These are phyloP conservation scores for human DNA, from an alignment of 2,113 vertebrate genomes.

Conservation along the genomic window GRCh38 chr3:31076501-31077000, in stretches of 20 bases:
- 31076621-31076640: neutral
- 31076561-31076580: neutral
- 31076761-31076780: neutral
- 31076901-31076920: neutral
- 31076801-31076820: neutral
- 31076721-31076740: neutral
- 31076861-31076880: neutral
- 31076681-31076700: neutral
- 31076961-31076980: neutral
- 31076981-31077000: neutral
- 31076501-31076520: neutral
- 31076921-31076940: neutral
- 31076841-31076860: neutral
- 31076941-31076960: neutral
- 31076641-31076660: neutral
- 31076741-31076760: neutral
- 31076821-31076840: neutral
- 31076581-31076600: neutral
- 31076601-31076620: neutral
- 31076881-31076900: neutral
- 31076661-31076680: neutral
- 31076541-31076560: neutral
- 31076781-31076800: too few relatives aligned
- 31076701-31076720: neutral
- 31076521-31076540: neutral